Evolutionary conservation across 2,113 vertebrate genomes (phyloP), one percentile per base, ranked within the genome.

Genomic region (Rhagologus leucostigma): DNA sequence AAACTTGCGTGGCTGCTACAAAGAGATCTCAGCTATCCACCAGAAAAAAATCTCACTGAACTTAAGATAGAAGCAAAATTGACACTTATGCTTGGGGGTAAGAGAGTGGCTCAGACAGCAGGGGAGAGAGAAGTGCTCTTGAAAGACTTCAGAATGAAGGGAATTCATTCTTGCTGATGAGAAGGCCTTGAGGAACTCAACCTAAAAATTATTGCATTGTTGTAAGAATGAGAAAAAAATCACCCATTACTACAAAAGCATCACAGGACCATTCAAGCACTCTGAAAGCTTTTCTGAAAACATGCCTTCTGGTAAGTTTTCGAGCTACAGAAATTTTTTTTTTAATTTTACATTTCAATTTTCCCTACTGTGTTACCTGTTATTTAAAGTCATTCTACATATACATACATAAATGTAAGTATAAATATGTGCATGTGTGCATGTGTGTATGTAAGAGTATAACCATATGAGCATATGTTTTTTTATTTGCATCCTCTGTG

Each of bases 121-220:
- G 16, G 16, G 20, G 11, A 75, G 56, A 95, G 19, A 78, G 32
- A 52, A 71, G 16, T 49, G 37, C 32, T 80, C 7, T 0, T 24
- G 62, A 82, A 91, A 87, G 27, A 47, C 49, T 74, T 82, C 52
- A 55, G 80, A 89, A 81, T 60, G 27, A 33, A 78, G 32, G 37
- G 52, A 93, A 91, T 64, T 81, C 49, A 52, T 55, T 87, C 81
- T 82, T 91, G 46, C 41, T 70, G 81, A 70, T 35, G 33, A 76
- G 60, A 86, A 70, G 56, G 56, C 81, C 78, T 84, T 90, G 68
- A 95, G 64, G 50, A 97, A n/a, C 76, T 67, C 80, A 87, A 60
- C 29, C n/a, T 83, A 57, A 74, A 90, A 65, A 78, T 42, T 68
- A 77, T 15, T 69, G 64, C 63, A 37, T 32, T 93, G 18, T 59